Base-by-base conservation (phyloP, 2,797 vertebrate species). In the Pangasius djambal region DNA sequence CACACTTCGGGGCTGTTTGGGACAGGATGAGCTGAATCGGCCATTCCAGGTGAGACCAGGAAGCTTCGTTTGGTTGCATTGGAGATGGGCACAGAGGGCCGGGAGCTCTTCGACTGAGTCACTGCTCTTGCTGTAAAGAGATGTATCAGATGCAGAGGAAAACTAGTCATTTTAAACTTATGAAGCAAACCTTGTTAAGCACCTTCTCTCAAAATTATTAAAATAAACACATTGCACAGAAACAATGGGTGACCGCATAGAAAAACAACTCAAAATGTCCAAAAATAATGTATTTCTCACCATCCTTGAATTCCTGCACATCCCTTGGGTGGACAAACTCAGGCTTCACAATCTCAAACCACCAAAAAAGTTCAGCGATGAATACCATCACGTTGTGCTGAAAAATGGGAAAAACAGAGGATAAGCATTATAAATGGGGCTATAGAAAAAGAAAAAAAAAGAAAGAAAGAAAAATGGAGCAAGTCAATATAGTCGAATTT, bases 321-420 rank as follows among this genome's bases (percentile, higher is more conserved):
- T 98, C 98, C 93, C 98, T 96, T 40, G 98, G 98, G 28, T 98
- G 98, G 12, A 99, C 99, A 40, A 99, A 99, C 87, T 98, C 98
- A 8, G 99, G 98, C 91, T 98, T 98, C 90, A 99, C 98, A 0
- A 97, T 98, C 93, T 99, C 99, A 94, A 99, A 99, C 98, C 98
- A 99, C 99, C 99, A 99, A 95, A 99, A 99, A 63, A 99, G 97
- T 77, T 99, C 99, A 0, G 99, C 99, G 34, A 99, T 98, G 88
- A 99, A 99, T 55, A 98, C 99, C 98, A 99, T 99, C 9, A 99
- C 94, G 0, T 99, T 99, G 34, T 98, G 97, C 98, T 99, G 88
- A 55, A 90, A n/a, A 44, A 61, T 40, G 1, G 15, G 22, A 52
- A 25, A 50, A 78, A 40, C 0, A 63, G 34, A 81, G 6, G 16